Evolutionary conservation across 2,113 vertebrate species (phyloP).

Genomic region (Tautogolabrus adspersus): DNA sequence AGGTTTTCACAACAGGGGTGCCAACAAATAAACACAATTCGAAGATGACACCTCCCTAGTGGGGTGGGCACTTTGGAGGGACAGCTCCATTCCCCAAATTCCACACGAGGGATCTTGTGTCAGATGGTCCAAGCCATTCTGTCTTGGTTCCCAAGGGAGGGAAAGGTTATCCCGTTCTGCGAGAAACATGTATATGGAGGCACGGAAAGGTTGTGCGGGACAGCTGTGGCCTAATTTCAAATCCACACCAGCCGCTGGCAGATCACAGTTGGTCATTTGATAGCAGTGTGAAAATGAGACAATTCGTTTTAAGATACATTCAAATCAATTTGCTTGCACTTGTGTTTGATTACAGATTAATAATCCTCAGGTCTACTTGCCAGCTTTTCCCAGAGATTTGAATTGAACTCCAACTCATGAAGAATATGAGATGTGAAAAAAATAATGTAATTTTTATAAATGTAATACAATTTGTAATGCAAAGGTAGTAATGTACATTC

Average conservation of each 20-base stretch:
- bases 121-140: slow-evolving; percentile 73
- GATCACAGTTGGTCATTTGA: slow-evolving; percentile 70
- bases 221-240: slow-evolving; percentile 81
- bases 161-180: slow-evolving; percentile 76
- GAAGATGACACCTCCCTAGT: slow-evolving; percentile 81
- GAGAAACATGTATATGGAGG: slow-evolving; percentile 72
- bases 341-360: slow-evolving; percentile 24
- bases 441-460: neutral
- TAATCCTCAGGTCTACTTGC: neutral
- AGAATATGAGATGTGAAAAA: neutral
- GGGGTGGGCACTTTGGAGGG: slow-evolving; percentile 55
- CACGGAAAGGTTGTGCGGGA: slow-evolving; percentile 67
- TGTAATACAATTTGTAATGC: no score
- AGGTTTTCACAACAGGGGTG: slow-evolving; percentile 91
- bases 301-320: slow-evolving; percentile 69
- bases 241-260: slow-evolving; percentile 69
- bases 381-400: neutral
- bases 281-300: slow-evolving; percentile 79
- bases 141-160: slow-evolving; percentile 55
- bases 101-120: slow-evolving; percentile 76
- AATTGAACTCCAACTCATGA: neutral
- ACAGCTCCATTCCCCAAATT: slow-evolving; percentile 85
- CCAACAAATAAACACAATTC: slow-evolving; percentile 98
- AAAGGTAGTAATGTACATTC: no score
- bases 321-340: slow-evolving; percentile 57